These are phyloP conservation scores for Chloropsis hardwickii DNA, from an alignment of 2,113 vertebrate genomes.

Conservation along the genomic window DNA sequence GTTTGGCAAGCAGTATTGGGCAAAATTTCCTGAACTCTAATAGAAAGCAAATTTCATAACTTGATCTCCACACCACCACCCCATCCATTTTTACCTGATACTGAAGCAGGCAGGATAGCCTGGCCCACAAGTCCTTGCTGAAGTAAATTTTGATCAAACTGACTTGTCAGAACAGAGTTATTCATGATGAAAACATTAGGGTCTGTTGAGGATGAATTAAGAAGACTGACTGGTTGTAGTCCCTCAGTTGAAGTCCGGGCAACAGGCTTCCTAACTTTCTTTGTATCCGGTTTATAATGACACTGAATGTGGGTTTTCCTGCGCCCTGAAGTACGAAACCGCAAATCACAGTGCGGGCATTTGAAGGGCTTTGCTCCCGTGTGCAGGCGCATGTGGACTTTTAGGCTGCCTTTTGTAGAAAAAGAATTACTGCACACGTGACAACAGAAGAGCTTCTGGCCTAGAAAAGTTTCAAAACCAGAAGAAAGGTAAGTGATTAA, in stretches of 20 bases:
- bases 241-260: constrained; percentile 68
- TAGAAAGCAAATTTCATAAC: neutral
- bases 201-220: constrained; percentile 78
- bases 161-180: constrained; percentile 85
- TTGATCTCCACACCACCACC: neutral
- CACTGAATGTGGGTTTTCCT: constrained; percentile 98
- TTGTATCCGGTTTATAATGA: constrained; percentile 84
- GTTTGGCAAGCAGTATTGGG: neutral
- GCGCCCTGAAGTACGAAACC: constrained; percentile 95
- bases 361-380: constrained; percentile 98
- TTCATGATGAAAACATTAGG: constrained; percentile 90
- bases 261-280: constrained; percentile 77
- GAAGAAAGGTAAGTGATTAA: neutral
- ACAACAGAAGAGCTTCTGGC: constrained; percentile 96
- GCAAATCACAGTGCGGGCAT: constrained; percentile 93
- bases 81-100: constrained; percentile 82
- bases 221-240: constrained; percentile 79
- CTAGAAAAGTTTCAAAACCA: constrained; percentile 63
- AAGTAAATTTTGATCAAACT: constrained; percentile 89
- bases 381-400: constrained; percentile 98
- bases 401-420: constrained; percentile 98
- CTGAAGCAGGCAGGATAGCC: constrained; percentile 89
- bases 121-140: constrained; percentile 90
- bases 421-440: constrained; percentile 98
- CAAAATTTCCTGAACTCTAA: neutral